Base-by-base conservation (phyloP, 2,113 vertebrate species). In the Xiphophorus maculatus region DNA sequence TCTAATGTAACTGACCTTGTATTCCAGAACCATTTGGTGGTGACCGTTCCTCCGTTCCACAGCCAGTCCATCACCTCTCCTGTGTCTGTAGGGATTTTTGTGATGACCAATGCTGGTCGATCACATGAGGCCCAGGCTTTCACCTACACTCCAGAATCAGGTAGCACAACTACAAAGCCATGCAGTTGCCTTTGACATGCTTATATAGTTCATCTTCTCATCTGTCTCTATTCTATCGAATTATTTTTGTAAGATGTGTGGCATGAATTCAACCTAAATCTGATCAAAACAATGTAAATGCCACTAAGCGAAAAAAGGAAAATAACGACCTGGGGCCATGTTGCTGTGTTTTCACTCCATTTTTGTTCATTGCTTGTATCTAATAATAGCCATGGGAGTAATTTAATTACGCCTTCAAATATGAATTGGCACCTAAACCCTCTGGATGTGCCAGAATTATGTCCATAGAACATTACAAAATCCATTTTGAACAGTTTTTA, bases 21-120 rank as follows among this genome's bases (percentile, higher is more conserved):
- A n/a, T 25, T 79, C 29, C 92, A 99, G 98, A 99, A 99, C 91
- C 98, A 99, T 92, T 94, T 99, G 86, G 98, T 99, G 85, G 97
- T 99, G 84, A 98, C 97, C 71, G 97, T 97, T 81, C 98, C 98
- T 40, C 96, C 97, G 35, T 98, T 97, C 94, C 96, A 96, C 32
- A 96, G 97, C 91, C 96, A 95, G 89, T 95, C 96, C 15, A 95
- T 98, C 91, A 95, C 95, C 81, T 94, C 96, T 68, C 94, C 98
- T 33, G 95, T 97, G 82, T 96, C 97, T 1, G 96, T 98, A 92
- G 97, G 96, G 69, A 97, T 99, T 60, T 98, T 96, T 64, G 96
- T 99, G 80, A 95, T 98, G 92, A 99, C 98, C 84, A 98, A 99
- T 40, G 98, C 98, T 77, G 98, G 98, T 63, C 95, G 94, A 93